A percentile compares a stretch with the other conserved stretches of the same genome.
Conservation (phyloP, 2,888 invertebrate genomes). For the Dastarcus helophoroides region DNA sequence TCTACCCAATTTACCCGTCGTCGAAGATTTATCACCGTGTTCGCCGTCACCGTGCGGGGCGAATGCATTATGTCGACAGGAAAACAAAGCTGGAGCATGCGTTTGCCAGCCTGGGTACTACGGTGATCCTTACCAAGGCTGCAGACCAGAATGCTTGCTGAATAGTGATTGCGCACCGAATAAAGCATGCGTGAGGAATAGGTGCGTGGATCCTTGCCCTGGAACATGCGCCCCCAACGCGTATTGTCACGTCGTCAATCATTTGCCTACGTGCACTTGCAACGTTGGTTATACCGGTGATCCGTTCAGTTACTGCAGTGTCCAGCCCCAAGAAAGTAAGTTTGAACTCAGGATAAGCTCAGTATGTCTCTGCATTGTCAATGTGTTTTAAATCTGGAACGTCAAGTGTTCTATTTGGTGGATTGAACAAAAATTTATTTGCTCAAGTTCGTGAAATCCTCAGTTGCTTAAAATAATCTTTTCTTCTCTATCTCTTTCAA, state of each 20-base stretch:
- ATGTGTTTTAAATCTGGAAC: too few species aligned
- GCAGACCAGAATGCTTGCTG: constrained; percentile 68
- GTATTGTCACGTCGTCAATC: constrained; percentile 45
- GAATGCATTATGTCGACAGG: constrained; percentile 48
- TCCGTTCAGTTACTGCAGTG: constrained; percentile 36
- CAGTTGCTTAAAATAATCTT: too few species aligned
- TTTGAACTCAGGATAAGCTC: constrained; percentile 4
- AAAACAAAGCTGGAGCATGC: constrained; percentile 51
- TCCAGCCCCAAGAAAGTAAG: constrained; percentile 31
- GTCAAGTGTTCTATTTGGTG: too few species aligned
- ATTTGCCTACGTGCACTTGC: constrained; percentile 56
- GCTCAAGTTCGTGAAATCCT: too few species aligned
- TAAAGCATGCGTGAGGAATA: constrained; percentile 60
- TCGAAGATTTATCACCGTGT: constrained; percentile 53
- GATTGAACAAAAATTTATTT: too few species aligned
- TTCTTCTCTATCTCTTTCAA: too few species aligned
- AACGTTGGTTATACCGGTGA: constrained; percentile 53
- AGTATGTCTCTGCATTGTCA: not conserved
- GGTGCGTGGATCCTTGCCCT: constrained; percentile 63
- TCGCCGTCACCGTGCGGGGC: constrained; percentile 61
- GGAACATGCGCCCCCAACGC: constrained; percentile 54
- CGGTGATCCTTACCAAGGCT: constrained; percentile 65
- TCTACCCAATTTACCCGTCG: constrained; percentile 22
- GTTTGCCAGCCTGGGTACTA: constrained; percentile 58
- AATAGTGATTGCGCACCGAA: constrained; percentile 60